Percentiles rank a stretch among this genome's conserved stretches.
These are phyloP conservation scores for Drosophila greeni DNA, from an alignment of 2,888 invertebrate genomes.

Conservation along the genomic window DNA sequence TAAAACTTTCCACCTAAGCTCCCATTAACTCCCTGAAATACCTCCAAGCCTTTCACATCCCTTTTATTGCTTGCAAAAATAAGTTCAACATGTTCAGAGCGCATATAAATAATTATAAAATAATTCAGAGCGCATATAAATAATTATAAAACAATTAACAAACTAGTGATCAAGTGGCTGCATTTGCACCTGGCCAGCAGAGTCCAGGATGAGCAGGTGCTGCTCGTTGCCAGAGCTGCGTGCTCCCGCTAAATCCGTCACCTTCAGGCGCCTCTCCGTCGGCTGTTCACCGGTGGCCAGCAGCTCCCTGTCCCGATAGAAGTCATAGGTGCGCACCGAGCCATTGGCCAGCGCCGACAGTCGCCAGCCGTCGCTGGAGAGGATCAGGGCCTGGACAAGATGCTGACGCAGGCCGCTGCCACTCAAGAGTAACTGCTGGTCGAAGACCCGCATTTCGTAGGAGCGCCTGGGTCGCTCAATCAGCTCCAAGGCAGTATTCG, in stretches of 20 bases:
- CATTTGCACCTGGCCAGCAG: slow-evolving; percentile 61
- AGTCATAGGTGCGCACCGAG: slow-evolving; percentile 72
- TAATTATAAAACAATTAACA: slow-evolving; percentile 39
- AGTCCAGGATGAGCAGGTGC: slow-evolving; percentile 59
- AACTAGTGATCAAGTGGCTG: slow-evolving; percentile 51
- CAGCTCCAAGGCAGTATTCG: slow-evolving; percentile 67
- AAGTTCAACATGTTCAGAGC: slow-evolving; percentile 1
- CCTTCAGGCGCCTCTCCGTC: slow-evolving; percentile 6
- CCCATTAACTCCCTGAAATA: background rate
- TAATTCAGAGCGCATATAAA: slow-evolving; percentile 13
- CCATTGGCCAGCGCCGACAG: slow-evolving; percentile 76
- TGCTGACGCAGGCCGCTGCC: slow-evolving; percentile 75
- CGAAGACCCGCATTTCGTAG: slow-evolving; percentile 72
- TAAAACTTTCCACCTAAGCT: accelerated
- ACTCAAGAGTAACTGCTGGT: slow-evolving; percentile 75
- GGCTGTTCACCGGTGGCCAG: slow-evolving; percentile 11
- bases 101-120: slow-evolving; percentile 29
- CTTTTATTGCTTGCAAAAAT: slow-evolving; percentile 29
- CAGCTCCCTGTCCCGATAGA: slow-evolving; percentile 71
- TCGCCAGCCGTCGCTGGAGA: slow-evolving; percentile 75
- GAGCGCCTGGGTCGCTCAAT: slow-evolving; percentile 68
- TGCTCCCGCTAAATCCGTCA: slow-evolving; percentile 66
- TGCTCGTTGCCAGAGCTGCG: slow-evolving; percentile 51
- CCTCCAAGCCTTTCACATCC: background rate
- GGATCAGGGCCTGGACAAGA: slow-evolving; percentile 72